Conservation (phyloP, 2,888 invertebrate species). For the Diaperis boleti region DNA sequence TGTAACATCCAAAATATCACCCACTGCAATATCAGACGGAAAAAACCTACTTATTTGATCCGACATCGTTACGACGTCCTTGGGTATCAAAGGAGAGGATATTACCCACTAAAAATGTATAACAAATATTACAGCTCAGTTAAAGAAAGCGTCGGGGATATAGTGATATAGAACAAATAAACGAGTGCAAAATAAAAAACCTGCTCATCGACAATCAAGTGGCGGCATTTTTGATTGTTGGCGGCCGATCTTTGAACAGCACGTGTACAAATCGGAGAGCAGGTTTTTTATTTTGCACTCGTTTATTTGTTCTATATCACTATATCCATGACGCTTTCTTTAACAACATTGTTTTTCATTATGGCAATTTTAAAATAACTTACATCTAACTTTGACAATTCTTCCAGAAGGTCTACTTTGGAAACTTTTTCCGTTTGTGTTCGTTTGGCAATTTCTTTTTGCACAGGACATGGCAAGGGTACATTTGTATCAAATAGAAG, state of each 20-base stretch:
- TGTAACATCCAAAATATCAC: slow-evolving; percentile 62
- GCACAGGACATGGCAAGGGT: neutral
- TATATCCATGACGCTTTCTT: too few species aligned
- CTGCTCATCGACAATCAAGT: too few species aligned
- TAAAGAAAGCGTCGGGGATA: neutral
- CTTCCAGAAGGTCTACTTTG: neutral
- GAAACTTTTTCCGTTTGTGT: neutral
- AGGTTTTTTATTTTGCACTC: too few species aligned
- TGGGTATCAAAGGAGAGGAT: slow-evolving; percentile 47
- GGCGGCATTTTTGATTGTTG: too few species aligned
- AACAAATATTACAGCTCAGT: neutral
- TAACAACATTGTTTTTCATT: neutral
- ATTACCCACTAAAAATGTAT: slow-evolving; percentile 46
- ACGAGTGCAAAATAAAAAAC: too few species aligned
- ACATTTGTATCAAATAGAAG: slow-evolving; percentile 53
- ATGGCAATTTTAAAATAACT: neutral
- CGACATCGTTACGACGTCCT: slow-evolving; percentile 51
- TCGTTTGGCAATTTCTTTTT: neutral
- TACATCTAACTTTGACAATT: neutral
- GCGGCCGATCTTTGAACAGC: too few species aligned
- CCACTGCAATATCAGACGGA: slow-evolving; percentile 40
- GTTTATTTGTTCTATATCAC: too few species aligned
- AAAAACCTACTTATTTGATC: slow-evolving; percentile 50
- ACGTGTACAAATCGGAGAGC: too few species aligned
- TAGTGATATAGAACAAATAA: too few species aligned